These are phyloP conservation scores for Pantherophis vulpinus DNA, from an alignment of 2,797 vertebrate species.

Conservation along the genomic window DNA sequence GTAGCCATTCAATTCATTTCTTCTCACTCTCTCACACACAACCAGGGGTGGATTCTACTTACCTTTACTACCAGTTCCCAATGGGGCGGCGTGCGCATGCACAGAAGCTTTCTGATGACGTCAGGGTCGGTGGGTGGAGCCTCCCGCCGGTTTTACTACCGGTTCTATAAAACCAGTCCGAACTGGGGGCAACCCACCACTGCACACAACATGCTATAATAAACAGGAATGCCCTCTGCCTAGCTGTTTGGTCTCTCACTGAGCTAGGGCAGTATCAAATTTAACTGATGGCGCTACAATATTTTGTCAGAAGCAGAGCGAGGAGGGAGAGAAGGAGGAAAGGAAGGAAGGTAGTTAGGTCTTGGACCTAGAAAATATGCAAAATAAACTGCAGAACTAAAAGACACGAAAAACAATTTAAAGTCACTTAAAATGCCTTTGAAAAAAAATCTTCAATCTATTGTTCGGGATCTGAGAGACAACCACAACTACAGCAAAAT, in stretches of 20 bases:
- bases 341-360: not conserved
- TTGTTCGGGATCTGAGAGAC: not conserved
- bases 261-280: not conserved
- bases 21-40: not conserved
- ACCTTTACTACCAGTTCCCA: no score
- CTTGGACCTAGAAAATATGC: not conserved
- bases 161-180: no score
- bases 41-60: no score
- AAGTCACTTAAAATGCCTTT: not conserved
- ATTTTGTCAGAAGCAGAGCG: not conserved
- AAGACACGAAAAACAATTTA: not conserved
- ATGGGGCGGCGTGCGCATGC: no score
- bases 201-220: not conserved
- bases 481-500: not conserved
- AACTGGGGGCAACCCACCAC: no score
- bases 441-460: not conserved
- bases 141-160: no score
- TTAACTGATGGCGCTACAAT: not conserved
- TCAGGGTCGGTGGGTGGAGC: no score
- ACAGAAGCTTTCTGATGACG: no score
- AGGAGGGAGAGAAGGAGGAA: not conserved
- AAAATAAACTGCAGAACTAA: slow-evolving; percentile 36
- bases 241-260: not conserved
- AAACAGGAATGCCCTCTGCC: not conserved
- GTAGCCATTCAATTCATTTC: not conserved